These are phyloP conservation scores for Copidosoma aretas DNA, from an alignment of 2,888 invertebrate genomes.

Conservation along the genomic window DNA sequence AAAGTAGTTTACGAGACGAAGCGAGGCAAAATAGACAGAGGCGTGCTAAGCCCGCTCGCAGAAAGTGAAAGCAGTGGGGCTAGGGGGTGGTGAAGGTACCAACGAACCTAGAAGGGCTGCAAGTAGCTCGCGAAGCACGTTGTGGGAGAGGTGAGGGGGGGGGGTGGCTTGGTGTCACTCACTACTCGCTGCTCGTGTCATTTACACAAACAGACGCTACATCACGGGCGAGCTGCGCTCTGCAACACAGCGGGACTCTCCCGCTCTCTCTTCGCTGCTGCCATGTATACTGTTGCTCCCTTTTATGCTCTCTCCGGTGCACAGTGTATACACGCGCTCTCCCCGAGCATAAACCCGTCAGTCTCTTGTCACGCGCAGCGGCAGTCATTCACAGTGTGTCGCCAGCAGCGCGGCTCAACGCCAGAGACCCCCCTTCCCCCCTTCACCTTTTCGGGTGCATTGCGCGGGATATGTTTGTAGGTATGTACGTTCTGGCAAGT, in stretches of 20 bases:
- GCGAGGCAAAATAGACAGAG: slow-evolving; percentile 23
- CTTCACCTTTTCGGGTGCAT: neutral
- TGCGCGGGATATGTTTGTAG: neutral
- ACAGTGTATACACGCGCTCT: slow-evolving; percentile 46
- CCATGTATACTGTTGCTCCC: slow-evolving; percentile 8
- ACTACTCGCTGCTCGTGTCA: slow-evolving; percentile 59
- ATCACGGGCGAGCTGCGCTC: slow-evolving; percentile 56
- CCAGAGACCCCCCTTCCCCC: neutral
- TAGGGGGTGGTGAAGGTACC: no score
- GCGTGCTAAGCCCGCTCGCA: neutral
- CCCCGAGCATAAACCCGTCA: slow-evolving; percentile 62
- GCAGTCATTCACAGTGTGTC: slow-evolving; percentile 62
- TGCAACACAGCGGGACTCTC: neutral
- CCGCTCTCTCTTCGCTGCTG: neutral
- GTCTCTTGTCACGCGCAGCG: slow-evolving; percentile 61
- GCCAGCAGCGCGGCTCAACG: slow-evolving; percentile 42
- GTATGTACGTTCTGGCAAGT: neutral
- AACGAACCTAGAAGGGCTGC: no score
- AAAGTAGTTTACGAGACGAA: slow-evolving; percentile 33
- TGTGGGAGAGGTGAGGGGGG: slow-evolving; percentile 6
- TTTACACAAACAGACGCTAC: slow-evolving; percentile 62
- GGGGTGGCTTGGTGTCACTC: slow-evolving; percentile 53
- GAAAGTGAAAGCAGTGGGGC: slow-evolving; percentile 32
- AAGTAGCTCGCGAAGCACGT: neutral
- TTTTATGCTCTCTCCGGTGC: slow-evolving; percentile 57